phyloP scores from a whole-genome alignment of 2,888 invertebrate genomes.

The Drosophila maculinotata region DNA sequence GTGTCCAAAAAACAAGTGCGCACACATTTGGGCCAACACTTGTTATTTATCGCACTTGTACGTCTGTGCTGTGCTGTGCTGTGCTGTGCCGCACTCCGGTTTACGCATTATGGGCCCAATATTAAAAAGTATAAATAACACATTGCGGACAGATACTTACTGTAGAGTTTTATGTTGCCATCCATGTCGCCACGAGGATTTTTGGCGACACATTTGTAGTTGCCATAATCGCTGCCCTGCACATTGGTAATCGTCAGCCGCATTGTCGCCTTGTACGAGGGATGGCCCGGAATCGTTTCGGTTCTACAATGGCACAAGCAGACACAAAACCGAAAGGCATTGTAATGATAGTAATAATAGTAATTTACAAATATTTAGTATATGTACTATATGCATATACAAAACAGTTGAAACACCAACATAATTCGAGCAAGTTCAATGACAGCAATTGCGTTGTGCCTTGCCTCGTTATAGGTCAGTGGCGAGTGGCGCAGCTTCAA shows the following conservation, averaged over 20 bases:
- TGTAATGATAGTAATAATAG: not conserved
- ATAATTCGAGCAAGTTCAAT: constrained; percentile 67
- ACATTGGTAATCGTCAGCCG: constrained; percentile 92
- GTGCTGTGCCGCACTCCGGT: not conserved
- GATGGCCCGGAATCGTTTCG: constrained; percentile 89
- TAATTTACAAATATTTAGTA: not conserved
- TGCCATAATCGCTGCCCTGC: constrained; percentile 92
- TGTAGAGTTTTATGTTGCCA: constrained; percentile 94
- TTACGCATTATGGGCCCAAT: constrained; percentile 37
- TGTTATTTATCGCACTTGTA: constrained; percentile 52
- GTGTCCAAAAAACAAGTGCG: constrained; percentile 13
- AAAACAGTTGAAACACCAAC: constrained; percentile 1
- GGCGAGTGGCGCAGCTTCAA: constrained; percentile 40
- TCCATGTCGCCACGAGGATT: constrained; percentile 96
- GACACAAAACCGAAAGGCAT: constrained; percentile 17
- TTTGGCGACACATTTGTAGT: constrained; percentile 94
- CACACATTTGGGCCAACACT: constrained; percentile 28
- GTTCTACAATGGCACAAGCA: constrained; percentile 85
- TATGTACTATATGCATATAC: not conserved
- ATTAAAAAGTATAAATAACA: constrained; percentile 74
- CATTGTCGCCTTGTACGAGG: constrained; percentile 95
- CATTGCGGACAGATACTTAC: constrained; percentile 87
- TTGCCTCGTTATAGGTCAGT: constrained; percentile 61
- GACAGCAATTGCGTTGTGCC: constrained; percentile 65
- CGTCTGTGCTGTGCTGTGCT: not conserved